Evolutionary conservation across 2,888 invertebrate genomes (phyloP).

Genomic region (Ochropleura leucogaster): DNA sequence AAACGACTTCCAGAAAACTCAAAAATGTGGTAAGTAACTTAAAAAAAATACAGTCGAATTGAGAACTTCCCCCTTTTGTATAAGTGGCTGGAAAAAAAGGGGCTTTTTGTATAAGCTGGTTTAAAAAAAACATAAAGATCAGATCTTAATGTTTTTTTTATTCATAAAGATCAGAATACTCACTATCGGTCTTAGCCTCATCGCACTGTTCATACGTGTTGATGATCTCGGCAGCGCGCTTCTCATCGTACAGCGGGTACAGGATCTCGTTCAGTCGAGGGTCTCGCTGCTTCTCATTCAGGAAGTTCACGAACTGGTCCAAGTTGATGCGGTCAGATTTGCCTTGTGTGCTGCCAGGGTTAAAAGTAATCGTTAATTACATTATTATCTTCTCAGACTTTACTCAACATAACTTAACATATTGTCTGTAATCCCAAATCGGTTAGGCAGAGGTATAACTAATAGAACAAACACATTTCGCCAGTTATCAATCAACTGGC

Average conservation of each 20-base stretch:
- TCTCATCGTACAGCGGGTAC: slow-evolving; percentile 98
- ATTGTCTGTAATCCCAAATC: no score
- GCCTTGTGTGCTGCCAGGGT: slow-evolving; percentile 94
- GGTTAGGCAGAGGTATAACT: no score
- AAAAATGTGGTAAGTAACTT: no score
- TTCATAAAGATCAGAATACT: slow-evolving; percentile 70
- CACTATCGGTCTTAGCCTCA: slow-evolving; percentile 93
- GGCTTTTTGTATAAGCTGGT: no score
- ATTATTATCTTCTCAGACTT: not conserved
- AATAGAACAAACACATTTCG: no score
- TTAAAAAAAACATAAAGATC: not conserved
- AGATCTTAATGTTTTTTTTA: no score
- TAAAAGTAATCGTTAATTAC: not conserved
- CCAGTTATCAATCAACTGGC: no score
- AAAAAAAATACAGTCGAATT: no score
- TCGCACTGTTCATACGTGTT: slow-evolving; percentile 97
- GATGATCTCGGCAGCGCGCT: slow-evolving; percentile 97
- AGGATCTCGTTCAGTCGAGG: slow-evolving; percentile 99
- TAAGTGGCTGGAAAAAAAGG: not conserved
- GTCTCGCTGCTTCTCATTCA: slow-evolving; percentile 99
- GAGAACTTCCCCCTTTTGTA: no score
- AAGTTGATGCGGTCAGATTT: slow-evolving; percentile 96
- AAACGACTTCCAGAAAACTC: no score
- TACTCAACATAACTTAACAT: no score
- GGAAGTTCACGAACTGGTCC: slow-evolving; percentile 97